Base-by-base conservation (phyloP, 2,113 vertebrate species). In the Callocephalon fimbriatum region DNA sequence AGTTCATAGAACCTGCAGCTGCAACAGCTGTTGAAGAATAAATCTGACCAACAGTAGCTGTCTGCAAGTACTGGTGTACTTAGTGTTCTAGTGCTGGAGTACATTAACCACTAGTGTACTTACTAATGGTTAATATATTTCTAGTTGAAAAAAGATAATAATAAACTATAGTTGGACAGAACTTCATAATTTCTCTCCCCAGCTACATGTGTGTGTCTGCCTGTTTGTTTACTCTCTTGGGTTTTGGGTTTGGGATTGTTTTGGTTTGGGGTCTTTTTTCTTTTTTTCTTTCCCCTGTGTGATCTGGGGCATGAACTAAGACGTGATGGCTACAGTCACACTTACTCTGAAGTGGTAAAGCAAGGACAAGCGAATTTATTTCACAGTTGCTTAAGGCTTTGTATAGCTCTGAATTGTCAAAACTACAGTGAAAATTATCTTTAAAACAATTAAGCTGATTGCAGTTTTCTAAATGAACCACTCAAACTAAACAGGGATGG, bases 51-150 rank as follows among this genome's bases (percentile, higher is more conserved):
- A 31, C 23, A 61, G 42, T 19, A 31, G 19, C 51, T 88, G 6
- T 68, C 78, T 72, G 53, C 66, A 68, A 79, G n/a, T 68, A 66
- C 40, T 18, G 12, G 45, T 22, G 76, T 94, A 79, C 68, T 74
- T 50, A 13, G 59, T 77, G 68, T 87, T 63, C 76, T 78, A 74
- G 65, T 63, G 29, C 81, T 88, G 67, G 66, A 90, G 86, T 88
- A 88, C 48, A 73, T 86, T 92, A 95, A 95, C 74, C 58, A 86
- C 45, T 40, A 11, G 48, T 32, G 32, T 81, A 67, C 61, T 81
- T 63, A 42, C 7, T 84, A 54, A 74, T 54, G 15, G 74, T 92
- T 95, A 88, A 91, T 86, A 25, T 86, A 79, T 70, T 96, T 92
- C 71, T 86, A 80, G 32, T 53, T 90, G 2, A 95, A 91, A 91